These are phyloP conservation scores for Erebia ligea DNA, from an alignment of 2,888 invertebrate genomes.

Conservation along the genomic window DNA sequence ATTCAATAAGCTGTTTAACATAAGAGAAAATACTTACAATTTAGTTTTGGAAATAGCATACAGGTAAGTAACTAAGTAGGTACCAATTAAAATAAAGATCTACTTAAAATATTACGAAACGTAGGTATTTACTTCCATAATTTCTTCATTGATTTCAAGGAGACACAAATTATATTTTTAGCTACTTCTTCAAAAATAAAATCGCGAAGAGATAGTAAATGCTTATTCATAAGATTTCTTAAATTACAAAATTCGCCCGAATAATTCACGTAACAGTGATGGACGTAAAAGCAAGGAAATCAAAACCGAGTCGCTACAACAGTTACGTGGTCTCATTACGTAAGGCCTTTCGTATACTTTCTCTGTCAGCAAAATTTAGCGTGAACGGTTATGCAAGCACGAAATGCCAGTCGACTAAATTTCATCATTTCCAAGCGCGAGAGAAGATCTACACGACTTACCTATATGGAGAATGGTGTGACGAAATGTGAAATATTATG, in stretches of 20 bases:
- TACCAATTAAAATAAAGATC: too few relatives aligned
- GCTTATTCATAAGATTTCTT: slow-evolving; percentile 42
- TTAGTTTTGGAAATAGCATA: too few relatives aligned
- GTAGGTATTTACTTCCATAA: too few relatives aligned
- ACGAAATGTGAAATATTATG: slow-evolving; percentile 67
- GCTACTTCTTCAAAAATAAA: too few relatives aligned
- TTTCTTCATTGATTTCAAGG: too few relatives aligned
- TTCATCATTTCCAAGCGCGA: slow-evolving; percentile 75
- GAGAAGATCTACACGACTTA: slow-evolving; percentile 76
- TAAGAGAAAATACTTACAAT: too few relatives aligned
- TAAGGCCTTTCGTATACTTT: slow-evolving; percentile 83
- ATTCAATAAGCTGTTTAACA: too few relatives aligned
- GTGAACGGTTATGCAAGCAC: slow-evolving; percentile 73
- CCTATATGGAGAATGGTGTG: slow-evolving; percentile 66
- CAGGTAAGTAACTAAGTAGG: too few relatives aligned
- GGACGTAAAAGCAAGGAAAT: slow-evolving; percentile 80
- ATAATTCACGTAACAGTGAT: slow-evolving; percentile 72
- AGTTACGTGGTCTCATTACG: slow-evolving; percentile 76
- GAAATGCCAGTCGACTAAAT: slow-evolving; percentile 80
- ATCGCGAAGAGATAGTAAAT: not conserved
- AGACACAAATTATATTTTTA: too few relatives aligned
- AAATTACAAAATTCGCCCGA: slow-evolving; percentile 61
- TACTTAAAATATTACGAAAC: too few relatives aligned
- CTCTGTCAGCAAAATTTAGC: slow-evolving; percentile 83
- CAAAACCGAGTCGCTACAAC: slow-evolving; percentile 75